These are phyloP conservation scores for Halyomorpha halys DNA, from an alignment of 1,140 invertebrate species.

Conservation along the genomic window DNA sequence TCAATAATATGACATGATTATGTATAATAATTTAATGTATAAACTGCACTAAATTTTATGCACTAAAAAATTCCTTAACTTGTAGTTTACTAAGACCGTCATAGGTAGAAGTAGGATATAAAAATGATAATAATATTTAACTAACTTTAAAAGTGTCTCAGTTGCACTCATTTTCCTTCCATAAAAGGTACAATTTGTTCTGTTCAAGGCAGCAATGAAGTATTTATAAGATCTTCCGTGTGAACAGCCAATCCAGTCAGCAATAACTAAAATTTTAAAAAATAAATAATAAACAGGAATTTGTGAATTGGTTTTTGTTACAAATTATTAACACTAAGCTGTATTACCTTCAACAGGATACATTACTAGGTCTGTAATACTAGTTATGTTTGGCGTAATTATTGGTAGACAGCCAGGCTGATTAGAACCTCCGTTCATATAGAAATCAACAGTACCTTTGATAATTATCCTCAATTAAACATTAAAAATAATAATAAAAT, in stretches of 20 bases:
- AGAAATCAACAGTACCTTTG: constrained; percentile 31
- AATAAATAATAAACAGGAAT: neutral
- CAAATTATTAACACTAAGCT: neutral
- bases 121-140: neutral
- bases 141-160: constrained; percentile 26
- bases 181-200: constrained; percentile 34
- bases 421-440: constrained; percentile 33
- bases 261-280: constrained; percentile 28
- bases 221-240: constrained; percentile 56
- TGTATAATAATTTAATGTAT: no score
- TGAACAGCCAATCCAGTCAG: constrained; percentile 51
- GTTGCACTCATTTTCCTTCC: constrained; percentile 23
- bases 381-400: constrained; percentile 25
- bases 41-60: no score
- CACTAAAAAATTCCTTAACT: neutral
- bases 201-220: constrained; percentile 55
- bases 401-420: constrained; percentile 34
- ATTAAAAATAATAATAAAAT: no score
- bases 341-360: constrained; percentile 31
- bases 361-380: constrained; percentile 28
- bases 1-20: no score
- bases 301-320: neutral
- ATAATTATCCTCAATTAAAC: neutral
- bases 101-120: no score
- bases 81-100: neutral